These are phyloP conservation scores for Acanthis flammea DNA, from an alignment of 2,797 vertebrate genomes.

Conservation along the genomic window DNA sequence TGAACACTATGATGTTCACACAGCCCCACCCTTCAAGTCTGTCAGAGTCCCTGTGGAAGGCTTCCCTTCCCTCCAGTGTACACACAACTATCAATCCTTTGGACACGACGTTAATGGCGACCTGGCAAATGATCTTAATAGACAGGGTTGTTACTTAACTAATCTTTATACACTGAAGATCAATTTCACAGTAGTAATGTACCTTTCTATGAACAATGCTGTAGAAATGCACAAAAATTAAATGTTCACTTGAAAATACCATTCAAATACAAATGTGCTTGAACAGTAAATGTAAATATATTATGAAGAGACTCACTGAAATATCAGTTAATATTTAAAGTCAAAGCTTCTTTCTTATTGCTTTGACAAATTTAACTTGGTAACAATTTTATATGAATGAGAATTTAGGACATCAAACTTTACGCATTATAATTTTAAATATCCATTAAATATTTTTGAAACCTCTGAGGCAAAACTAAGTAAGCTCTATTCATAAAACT, in stretches of 20 bases:
- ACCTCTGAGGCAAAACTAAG: not conserved
- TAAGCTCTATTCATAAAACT: not conserved
- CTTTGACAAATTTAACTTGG: not conserved
- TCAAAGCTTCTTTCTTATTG: not conserved
- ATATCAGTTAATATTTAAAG: not conserved
- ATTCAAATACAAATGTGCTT: not conserved
- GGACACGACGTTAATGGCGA: rapidly evolving
- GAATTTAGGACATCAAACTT: not conserved
- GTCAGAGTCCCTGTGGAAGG: not conserved
- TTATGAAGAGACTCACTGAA: not conserved
- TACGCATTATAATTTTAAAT: not conserved
- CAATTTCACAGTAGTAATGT: not conserved
- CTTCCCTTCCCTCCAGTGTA: rapidly evolving
- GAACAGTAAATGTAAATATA: not conserved
- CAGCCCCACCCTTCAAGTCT: not conserved
- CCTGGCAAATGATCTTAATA: not conserved
- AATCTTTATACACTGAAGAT: not conserved
- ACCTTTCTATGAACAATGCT: not conserved
- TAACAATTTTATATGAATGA: not conserved
- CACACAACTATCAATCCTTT: not conserved
- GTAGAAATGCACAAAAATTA: not conserved
- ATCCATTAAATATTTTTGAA: not conserved
- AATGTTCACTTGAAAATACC: not conserved
- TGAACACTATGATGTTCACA: not conserved
- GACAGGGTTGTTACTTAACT: not conserved